Percentiles rank a stretch among this genome's conserved stretches.
Evolutionary conservation across 2,888 invertebrate species (phyloP).

Genomic region (Ennomos erosarius): DNA sequence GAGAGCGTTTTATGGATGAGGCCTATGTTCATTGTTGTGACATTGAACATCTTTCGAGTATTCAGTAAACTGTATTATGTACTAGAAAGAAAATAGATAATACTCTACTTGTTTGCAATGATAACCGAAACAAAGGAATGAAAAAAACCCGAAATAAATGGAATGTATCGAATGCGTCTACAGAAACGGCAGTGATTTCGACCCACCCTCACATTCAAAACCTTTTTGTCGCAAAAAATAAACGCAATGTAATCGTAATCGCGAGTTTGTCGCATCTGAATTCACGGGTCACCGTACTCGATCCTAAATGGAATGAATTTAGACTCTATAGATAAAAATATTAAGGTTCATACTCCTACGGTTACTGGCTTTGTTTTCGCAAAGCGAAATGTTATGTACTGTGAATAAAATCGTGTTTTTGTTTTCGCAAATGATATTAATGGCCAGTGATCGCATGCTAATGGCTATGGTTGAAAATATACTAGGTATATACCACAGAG

Average conservation of each 20-base stretch:
- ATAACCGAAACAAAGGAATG: too few species aligned
- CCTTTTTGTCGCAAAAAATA: slow-evolving; percentile 54
- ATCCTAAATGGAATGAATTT: slow-evolving; percentile 22
- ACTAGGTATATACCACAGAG: slow-evolving; percentile 12
- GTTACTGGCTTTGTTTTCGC: slow-evolving; percentile 18
- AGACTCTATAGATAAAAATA: slow-evolving; percentile 12
- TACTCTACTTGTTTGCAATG: too few species aligned
- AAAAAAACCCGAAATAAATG: too few species aligned
- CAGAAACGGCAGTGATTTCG: slow-evolving; percentile 38
- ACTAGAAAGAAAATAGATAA: too few species aligned
- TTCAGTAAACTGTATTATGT: too few species aligned
- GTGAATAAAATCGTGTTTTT: slow-evolving; percentile 31
- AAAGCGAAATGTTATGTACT: slow-evolving; percentile 24
- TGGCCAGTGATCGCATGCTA: slow-evolving; percentile 23
- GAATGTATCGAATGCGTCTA: slow-evolving; percentile 22
- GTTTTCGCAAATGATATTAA: slow-evolving; percentile 31
- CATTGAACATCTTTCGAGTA: too few species aligned
- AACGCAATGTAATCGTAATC: slow-evolving; percentile 54
- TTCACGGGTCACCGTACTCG: slow-evolving; percentile 50
- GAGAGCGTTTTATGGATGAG: too few species aligned
- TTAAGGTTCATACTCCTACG: slow-evolving; percentile 29
- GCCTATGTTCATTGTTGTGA: too few species aligned
- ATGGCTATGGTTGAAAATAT: slow-evolving; percentile 13
- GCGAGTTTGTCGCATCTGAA: slow-evolving; percentile 49
- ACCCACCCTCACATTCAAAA: slow-evolving; percentile 47